A percentile compares a stretch with the other conserved stretches of the same genome.
Conservation (phyloP, 2,888 invertebrate species). For the Drosophila paramelanica region DNA sequence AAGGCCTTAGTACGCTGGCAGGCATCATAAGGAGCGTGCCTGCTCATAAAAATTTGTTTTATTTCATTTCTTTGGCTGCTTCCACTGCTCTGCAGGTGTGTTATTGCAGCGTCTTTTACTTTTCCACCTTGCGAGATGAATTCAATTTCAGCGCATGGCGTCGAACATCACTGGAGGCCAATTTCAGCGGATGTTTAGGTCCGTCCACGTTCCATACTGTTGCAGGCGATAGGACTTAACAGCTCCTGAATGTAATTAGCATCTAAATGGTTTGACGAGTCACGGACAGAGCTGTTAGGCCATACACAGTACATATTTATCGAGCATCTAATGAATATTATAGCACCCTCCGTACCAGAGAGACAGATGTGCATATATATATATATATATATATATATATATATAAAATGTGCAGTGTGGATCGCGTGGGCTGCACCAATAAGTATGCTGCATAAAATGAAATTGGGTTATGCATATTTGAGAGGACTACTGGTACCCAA, state of each 20-base stretch:
- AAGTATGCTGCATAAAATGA: conserved; percentile 60
- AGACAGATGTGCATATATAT: not conserved
- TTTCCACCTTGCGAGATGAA: conserved; percentile 14
- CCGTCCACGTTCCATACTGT: not conserved
- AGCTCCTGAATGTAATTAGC: conserved; percentile 65
- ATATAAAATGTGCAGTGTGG: conserved; percentile 19
- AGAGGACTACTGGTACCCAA: conserved; percentile 15
- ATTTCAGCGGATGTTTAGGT: conserved; percentile 16
- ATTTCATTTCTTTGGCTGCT: conserved; percentile 1
- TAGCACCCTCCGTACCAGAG: conserved; percentile 28
- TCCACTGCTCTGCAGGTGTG: conserved; percentile 17
- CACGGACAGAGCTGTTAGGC: conserved; percentile 22
- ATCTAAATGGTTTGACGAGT: conserved; percentile 60
- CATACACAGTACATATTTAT: conserved; percentile 26
- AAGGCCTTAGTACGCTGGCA: conserved; percentile 6
- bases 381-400: not conserved
- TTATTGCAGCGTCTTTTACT: conserved; percentile 26
- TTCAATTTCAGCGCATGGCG: conserved; percentile 18
- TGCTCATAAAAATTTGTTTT: conserved; percentile 38
- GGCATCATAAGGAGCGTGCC: conserved; percentile 27
- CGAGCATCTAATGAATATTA: conserved; percentile 58
- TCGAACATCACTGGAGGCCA: conserved; percentile 32
- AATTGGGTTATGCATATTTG: conserved; percentile 70
- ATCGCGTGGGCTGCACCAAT: conserved; percentile 39
- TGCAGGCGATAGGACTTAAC: conserved; percentile 10